Conservation (phyloP, 1,140 invertebrate genomes). For the Helicoverpa armigera region DNA sequence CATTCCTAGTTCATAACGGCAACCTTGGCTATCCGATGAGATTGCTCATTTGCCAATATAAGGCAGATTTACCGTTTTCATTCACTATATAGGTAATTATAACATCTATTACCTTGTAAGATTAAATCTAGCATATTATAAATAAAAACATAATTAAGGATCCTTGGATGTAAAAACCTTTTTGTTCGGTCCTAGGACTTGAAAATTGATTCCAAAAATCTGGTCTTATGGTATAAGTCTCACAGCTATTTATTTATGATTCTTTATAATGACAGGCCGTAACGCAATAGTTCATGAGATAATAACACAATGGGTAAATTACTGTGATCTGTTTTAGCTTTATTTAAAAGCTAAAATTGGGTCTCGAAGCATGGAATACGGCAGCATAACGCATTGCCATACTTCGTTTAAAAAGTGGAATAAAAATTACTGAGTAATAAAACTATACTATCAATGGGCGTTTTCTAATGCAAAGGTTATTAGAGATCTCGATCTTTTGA, state of each 20-base stretch:
- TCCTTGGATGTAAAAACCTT: not conserved
- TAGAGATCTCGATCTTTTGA: no score
- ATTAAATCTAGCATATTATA: not conserved
- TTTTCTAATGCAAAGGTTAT: no score
- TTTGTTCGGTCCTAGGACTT: not conserved
- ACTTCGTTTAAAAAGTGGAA: no score
- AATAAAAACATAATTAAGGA: no score
- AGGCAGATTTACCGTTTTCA: slow-evolving; percentile 13
- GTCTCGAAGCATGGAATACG: no score
- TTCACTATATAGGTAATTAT: not conserved
- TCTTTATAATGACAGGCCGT: not conserved
- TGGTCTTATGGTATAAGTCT: not conserved
- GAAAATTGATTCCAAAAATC: not conserved
- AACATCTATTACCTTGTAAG: not conserved
- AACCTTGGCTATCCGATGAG: slow-evolving; percentile 42
- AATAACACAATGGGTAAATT: slow-evolving; percentile 3
- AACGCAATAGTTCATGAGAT: slow-evolving; percentile 17
- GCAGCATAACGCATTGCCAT: no score
- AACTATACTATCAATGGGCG: no score
- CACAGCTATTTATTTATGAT: not conserved
- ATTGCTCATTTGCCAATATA: slow-evolving; percentile 24
- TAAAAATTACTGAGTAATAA: no score
- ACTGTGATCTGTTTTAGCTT: slow-evolving; percentile 7
- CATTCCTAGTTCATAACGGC: slow-evolving; percentile 63
- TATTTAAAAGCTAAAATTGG: not conserved